phyloP scores from a whole-genome alignment of 2,888 invertebrate species.

The Protonemura montana region DNA sequence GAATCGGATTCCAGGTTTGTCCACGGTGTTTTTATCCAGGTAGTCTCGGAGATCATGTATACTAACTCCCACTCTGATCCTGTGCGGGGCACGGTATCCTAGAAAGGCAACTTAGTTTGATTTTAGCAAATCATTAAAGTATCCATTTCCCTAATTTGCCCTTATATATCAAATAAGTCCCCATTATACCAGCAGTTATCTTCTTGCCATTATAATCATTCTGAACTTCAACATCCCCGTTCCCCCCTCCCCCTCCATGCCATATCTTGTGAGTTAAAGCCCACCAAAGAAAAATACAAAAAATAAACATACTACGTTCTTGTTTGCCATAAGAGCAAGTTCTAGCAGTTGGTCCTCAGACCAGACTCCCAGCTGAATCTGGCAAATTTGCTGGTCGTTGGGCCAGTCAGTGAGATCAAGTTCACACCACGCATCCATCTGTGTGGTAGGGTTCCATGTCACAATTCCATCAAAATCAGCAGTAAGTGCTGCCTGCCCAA shows the following conservation, averaged over 20 bases:
- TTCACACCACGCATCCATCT: constrained; percentile 57
- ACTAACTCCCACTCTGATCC: constrained; percentile 46
- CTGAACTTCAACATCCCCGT: no score
- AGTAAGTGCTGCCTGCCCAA: constrained; percentile 54
- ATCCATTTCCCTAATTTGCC: no score
- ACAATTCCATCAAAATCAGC: constrained; percentile 56
- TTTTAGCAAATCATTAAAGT: no score
- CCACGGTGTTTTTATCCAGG: constrained; percentile 35
- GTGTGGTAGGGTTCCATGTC: constrained; percentile 56
- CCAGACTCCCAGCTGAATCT: constrained; percentile 57
- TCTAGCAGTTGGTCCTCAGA: constrained; percentile 52
- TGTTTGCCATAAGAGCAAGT: constrained; percentile 32
- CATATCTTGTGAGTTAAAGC: no score
- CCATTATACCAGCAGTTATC: no score
- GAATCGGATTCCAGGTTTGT: constrained; percentile 21
- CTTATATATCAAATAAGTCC: no score
- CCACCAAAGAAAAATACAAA: no score
- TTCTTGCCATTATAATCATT: no score
- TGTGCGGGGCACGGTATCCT: constrained; percentile 13
- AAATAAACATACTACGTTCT: constrained; percentile 14
- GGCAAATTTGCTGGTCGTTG: constrained; percentile 58
- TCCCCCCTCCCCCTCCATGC: no score
- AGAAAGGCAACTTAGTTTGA: no score
- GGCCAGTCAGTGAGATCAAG: constrained; percentile 59
- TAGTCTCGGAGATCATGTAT: constrained; percentile 37